Evolutionary conservation across 2,888 invertebrate genomes (phyloP).

Genomic region (Ferrisia virgata): DNA sequence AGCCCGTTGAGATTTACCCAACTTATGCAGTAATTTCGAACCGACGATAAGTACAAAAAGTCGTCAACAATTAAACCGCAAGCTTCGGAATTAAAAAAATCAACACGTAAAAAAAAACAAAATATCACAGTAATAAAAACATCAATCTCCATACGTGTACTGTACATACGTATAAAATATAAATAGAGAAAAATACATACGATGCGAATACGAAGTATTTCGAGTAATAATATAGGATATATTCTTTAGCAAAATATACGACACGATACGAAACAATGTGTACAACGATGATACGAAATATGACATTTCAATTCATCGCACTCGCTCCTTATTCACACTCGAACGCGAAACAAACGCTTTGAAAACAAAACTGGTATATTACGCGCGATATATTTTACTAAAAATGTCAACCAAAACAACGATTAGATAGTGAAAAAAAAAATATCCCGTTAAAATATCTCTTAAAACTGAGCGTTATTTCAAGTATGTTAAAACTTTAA

Average conservation of each 20-base stretch:
- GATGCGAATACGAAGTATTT: neutral
- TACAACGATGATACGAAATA: neutral
- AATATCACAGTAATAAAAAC: neutral
- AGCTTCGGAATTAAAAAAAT: no score
- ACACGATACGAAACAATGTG: neutral
- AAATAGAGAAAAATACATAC: no score
- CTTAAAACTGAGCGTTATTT: neutral
- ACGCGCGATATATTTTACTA: neutral
- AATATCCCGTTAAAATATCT: neutral
- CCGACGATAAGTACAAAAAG: no score
- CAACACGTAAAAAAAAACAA: no score
- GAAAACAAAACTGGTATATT: neutral
- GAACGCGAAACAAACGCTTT: neutral
- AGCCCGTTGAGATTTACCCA: neutral
- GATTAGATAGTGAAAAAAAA: neutral
- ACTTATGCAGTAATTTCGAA: no score
- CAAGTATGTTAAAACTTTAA: neutral
- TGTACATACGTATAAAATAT: no score
- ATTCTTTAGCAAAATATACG: neutral
- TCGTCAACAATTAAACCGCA: neutral
- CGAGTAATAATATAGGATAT: neutral
- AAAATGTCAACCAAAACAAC: neutral
- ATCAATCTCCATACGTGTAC: no score
- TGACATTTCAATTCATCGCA: neutral
- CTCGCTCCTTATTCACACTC: neutral